Evolutionary conservation across 2,113 vertebrate species (phyloP).

Genomic region (Upupa epops): DNA sequence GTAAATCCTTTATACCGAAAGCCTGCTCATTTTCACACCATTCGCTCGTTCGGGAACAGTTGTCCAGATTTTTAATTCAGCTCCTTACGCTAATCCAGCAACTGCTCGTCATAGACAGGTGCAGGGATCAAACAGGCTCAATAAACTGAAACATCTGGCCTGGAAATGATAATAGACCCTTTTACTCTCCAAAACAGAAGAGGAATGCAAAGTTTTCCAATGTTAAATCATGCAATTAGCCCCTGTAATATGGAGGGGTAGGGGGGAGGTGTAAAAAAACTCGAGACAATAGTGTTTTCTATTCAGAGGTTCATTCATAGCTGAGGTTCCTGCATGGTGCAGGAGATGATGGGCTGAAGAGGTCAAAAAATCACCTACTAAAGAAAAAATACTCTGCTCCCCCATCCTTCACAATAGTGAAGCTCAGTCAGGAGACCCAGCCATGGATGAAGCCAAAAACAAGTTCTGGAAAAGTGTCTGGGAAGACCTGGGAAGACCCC

Average conservation of each 20-base stretch:
- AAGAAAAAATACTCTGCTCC: background rate
- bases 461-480: background rate
- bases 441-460: background rate
- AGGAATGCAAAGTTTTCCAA: constrained; percentile 77
- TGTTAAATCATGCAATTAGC: constrained; percentile 75
- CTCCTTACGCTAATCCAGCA: constrained; percentile 81
- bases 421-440: background rate
- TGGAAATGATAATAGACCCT: constrained; percentile 80
- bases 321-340: background rate
- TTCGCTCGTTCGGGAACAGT: constrained; percentile 80
- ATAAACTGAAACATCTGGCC: constrained; percentile 86
- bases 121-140: constrained; percentile 84
- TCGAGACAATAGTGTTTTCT: constrained; percentile 15
- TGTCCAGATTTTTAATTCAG: constrained; percentile 83
- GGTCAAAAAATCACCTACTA: background rate
- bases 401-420: background rate
- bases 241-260: constrained; percentile 42
- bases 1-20: constrained; percentile 80
- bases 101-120: constrained; percentile 84
- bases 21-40: constrained; percentile 84
- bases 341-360: background rate
- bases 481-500: background rate
- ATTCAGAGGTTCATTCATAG: background rate
- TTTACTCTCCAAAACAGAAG: constrained; percentile 71
- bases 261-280: background rate